Evolutionary conservation across 2,797 vertebrate species (phyloP), one percentile per base, ranked within the genome.

Genomic region (Pangasius macronema): DNA sequence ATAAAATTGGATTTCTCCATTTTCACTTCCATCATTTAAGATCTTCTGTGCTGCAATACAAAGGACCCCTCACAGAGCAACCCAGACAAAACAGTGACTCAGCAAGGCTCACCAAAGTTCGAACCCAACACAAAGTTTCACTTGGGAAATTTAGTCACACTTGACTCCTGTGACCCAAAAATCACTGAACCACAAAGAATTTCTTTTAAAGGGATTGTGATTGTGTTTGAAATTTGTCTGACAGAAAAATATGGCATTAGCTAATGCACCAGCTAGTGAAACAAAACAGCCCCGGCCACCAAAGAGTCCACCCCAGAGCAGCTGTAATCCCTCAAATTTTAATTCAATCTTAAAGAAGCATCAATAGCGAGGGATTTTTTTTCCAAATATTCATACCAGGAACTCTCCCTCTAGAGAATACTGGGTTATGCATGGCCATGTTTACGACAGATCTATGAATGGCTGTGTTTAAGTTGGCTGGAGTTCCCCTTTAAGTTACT

Each of bases 231-330:
- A 67, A 49, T 11, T 49, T 65, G 3, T 11, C 42, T 46, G 79
- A 39, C 36, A n/a, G 20, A 39, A 36, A 59, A 80, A 59, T 2
- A 65, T 49, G 59, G 24, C 27, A 82, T 46, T 65, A 63, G 24
- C 27, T n/a, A 20, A 16, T 22, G 39, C 80, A 82, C 39, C 59
- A 67, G 81, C 61, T 65, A 49, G 42, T 82, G 61, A 82, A 82
- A 65, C 24, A 82, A 82, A 82, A 65, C 81, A 82, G 81, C 61
- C 8, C 55, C 77, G 61, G 77, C 77, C 77, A 61, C 20, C n/a
- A 49, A 82, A 65, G 42, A 49, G 33, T 82, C n/a, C 27, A 33
- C 61, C 27, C 61, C 16, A 46, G 11, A 30, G 42, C 81, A 82
- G 27, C 81, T 67, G 59, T 49, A 49, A 51, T 20, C 59, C 61